Evolutionary conservation across 2,888 invertebrate species (phyloP).

Genomic region (Volucella inanis): DNA sequence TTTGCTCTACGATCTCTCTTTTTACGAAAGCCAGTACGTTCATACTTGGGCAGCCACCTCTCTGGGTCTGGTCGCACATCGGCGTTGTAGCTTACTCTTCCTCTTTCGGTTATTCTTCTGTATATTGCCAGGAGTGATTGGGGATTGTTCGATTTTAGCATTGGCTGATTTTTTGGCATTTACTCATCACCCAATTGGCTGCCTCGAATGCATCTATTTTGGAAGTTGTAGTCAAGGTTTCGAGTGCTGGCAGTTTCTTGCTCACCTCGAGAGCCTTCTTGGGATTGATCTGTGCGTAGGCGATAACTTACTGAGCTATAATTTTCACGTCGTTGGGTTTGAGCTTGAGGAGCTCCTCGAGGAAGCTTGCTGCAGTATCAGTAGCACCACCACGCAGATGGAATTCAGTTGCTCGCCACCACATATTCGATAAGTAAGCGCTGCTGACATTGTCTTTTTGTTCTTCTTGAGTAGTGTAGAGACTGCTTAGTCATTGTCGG

Average conservation of each 20-base stretch:
- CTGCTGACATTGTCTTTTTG: constrained; percentile 86
- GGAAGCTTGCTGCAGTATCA: constrained; percentile 90
- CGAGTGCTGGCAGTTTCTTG: constrained; percentile 87
- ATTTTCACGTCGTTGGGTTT: constrained; percentile 91
- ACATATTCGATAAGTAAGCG: constrained; percentile 89
- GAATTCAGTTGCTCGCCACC: constrained; percentile 93
- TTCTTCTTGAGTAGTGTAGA: constrained; percentile 90
- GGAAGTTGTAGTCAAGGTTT: constrained; percentile 86
- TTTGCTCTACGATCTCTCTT: constrained; percentile 92
- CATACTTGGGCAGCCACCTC: constrained; percentile 97
- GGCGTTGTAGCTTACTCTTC: constrained; percentile 92
- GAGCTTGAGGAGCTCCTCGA: constrained; percentile 90
- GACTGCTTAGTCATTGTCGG: constrained; percentile 90
- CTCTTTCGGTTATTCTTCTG: constrained; percentile 89
- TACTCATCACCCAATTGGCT: constrained; percentile 94
- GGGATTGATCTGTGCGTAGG: constrained; percentile 92
- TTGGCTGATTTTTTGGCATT: constrained; percentile 91
- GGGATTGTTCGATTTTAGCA: constrained; percentile 88
- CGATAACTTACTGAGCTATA: constrained; percentile 94
- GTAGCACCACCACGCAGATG: constrained; percentile 90
- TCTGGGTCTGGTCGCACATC: constrained; percentile 95
- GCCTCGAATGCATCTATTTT: constrained; percentile 94
- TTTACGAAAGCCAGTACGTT: constrained; percentile 96
- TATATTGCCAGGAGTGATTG: constrained; percentile 86
- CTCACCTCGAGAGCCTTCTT: constrained; percentile 88